Base-by-base conservation (phyloP, 2,888 invertebrate genomes). In the Hirtodrosophila cameraria region DNA sequence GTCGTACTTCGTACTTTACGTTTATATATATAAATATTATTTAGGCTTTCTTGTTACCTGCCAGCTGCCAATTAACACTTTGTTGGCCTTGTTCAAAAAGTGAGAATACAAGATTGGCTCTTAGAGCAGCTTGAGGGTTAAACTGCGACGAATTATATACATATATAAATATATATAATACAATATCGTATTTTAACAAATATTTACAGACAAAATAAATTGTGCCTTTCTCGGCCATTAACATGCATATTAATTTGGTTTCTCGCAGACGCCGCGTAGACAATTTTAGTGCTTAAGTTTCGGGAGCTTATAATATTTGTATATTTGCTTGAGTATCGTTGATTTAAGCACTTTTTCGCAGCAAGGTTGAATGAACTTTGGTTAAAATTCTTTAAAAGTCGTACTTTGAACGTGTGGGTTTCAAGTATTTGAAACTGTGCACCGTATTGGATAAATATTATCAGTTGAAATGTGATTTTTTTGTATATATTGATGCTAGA, bases 301-400 rank as follows among this genome's bases (percentile, higher is more conserved):
- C 25, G 15, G 9, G 28, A 7, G 2, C 3, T 36, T 13, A 31
- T 7, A 6, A 15, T 12, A 33, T 49, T 41, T 8, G 20, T 31
- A 11, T 28, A 13, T 39, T 53, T 55, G 12, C n/a, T 35, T 46
- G 49, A 23, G 7, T 54, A 39, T 52, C 33, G 60, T 35, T 58
- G 18, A 72, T 36, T 49, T 33, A 23, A 43, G 48, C 65, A 57
- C 33, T 54, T 70, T n/a, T 69, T 69, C 11, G 42, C 20, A 12
- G 33, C 43, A 43, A 63, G 68, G 82, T 82, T 82, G 53, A 78
- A 61, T 59, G 66, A 78, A 57, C 78, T 61, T 68, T 39, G 28
- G 15, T 11, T 4, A 48, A 5, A 49, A 27, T 46, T 27, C 35
- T 4, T 20, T 3, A 8, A 13, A 6, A 31, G 7, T 13, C 18